These are phyloP conservation scores for Ctenopoma kingsleyae DNA, from an alignment of 2,797 vertebrate species.

Conservation along the genomic window DNA sequence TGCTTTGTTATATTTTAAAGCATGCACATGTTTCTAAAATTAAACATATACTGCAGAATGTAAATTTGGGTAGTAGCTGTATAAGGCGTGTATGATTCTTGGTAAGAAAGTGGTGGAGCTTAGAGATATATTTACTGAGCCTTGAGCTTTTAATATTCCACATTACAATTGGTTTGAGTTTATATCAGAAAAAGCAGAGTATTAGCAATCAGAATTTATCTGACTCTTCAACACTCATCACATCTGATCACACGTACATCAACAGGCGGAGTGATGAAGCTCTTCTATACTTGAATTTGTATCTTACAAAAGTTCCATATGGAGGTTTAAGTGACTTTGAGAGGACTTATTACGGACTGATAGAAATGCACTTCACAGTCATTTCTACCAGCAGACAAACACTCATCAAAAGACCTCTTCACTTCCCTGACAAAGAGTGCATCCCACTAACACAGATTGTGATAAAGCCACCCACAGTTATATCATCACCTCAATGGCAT, in stretches of 20 bases:
- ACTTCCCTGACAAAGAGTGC: background rate
- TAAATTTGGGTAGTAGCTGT: background rate
- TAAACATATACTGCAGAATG: too few species aligned
- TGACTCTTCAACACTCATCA: too few species aligned
- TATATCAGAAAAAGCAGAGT: too few species aligned
- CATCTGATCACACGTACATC: background rate
- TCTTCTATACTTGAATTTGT: background rate
- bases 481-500: background rate
- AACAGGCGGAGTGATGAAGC: background rate
- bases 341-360: constrained; percentile 1
- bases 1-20: too few species aligned
- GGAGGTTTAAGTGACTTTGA: background rate
- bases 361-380: background rate
- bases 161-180: too few species aligned
- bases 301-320: constrained; percentile 9
- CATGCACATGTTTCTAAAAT: too few species aligned
- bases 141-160: too few species aligned
- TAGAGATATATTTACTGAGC: too few species aligned
- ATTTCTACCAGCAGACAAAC: background rate
- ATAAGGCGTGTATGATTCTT: background rate
- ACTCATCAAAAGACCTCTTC: background rate
- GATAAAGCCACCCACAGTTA: background rate
- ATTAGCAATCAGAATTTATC: too few species aligned
- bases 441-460: background rate
- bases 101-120: too few species aligned